Conservation (phyloP, 2,888 invertebrate species). For the Mechanitis messenoides region DNA sequence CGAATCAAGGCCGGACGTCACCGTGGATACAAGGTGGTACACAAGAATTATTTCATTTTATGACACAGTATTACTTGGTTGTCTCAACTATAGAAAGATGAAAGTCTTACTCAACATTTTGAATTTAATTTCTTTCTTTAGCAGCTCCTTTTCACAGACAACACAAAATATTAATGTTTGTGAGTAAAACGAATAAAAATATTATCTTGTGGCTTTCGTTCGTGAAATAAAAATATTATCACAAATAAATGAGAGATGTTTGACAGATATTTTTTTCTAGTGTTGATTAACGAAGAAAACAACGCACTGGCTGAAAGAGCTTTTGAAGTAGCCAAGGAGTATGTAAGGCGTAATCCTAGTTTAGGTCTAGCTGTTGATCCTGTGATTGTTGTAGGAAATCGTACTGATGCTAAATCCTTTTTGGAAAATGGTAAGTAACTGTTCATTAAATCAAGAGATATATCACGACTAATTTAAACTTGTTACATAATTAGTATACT, state of each 20-base stretch:
- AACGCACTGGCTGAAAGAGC: slow-evolving; percentile 83
- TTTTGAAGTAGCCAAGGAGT: slow-evolving; percentile 82
- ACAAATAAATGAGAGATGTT: neutral
- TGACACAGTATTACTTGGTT: slow-evolving; percentile 20
- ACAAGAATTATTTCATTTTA: slow-evolving; percentile 28
- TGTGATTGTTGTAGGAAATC: slow-evolving; percentile 80
- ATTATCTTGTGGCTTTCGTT: neutral
- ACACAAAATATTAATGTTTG: slow-evolving; percentile 84
- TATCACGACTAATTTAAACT: neutral
- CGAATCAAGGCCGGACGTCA: slow-evolving; percentile 59
- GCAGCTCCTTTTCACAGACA: slow-evolving; percentile 68
- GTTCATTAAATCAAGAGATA: slow-evolving; percentile 8
- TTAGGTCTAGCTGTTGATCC: slow-evolving; percentile 80
- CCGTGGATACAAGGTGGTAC: slow-evolving; percentile 61
- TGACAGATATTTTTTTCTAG: slow-evolving; percentile 54
- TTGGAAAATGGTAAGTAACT: slow-evolving; percentile 80
- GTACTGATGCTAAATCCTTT: slow-evolving; percentile 82
- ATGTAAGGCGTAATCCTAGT: slow-evolving; percentile 81
- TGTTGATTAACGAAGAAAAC: slow-evolving; percentile 84
- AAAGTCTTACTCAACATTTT: slow-evolving; percentile 35
- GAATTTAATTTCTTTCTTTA: slow-evolving; percentile 37
- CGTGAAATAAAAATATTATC: neutral
- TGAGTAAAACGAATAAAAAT: slow-evolving; percentile 63
- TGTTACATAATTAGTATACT: too few relatives aligned
- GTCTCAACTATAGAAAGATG: slow-evolving; percentile 28